Percentiles rank a stretch among this genome's conserved stretches.
Evolutionary conservation across 2,888 invertebrate genomes (phyloP).

Genomic region (Stictocephala bisonia): DNA sequence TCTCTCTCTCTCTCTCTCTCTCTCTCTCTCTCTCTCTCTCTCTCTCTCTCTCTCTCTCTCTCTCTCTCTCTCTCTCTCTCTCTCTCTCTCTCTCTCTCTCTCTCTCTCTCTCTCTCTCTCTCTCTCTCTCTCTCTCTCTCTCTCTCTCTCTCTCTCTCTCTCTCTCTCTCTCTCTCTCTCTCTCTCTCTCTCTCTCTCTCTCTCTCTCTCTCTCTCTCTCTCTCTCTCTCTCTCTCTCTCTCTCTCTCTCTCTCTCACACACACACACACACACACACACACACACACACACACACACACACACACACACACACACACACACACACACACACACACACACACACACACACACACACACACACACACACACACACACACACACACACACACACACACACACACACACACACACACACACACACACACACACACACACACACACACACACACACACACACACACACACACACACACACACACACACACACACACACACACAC

Average conservation of each 20-base stretch:
- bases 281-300: slow-evolving; percentile 19
- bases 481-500: background rate
- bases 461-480: background rate
- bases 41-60: no score
- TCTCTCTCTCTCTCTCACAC: background rate
- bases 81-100: no score
- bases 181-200: no score
- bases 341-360: slow-evolving; percentile 19
- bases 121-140: no score
- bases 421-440: background rate
- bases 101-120: no score
- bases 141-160: no score
- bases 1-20: no score
- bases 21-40: no score
- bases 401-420: background rate
- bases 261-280: slow-evolving; percentile 1
- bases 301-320: slow-evolving; percentile 19
- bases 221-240: background rate
- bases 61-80: no score
- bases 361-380: slow-evolving; percentile 11
- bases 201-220: background rate
- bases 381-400: background rate
- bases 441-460: background rate
- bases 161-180: no score
- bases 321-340: slow-evolving; percentile 19